Conservation (phyloP, 64 coral and sea anemone species). For the Anthopleura sola region DNA sequence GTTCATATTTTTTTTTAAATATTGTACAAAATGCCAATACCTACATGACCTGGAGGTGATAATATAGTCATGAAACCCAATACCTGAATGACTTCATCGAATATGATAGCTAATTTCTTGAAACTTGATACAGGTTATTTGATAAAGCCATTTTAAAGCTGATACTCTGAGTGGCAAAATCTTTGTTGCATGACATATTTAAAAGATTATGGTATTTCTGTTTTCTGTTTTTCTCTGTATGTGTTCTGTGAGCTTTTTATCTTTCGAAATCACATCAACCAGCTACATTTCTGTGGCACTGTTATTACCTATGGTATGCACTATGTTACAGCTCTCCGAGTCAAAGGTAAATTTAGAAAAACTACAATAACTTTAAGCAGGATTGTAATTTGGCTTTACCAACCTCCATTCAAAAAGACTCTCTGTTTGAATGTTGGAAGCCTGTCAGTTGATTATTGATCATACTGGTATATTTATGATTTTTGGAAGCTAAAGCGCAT, state of each 20-base stretch:
- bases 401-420: neutral
- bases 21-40: neutral
- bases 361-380: neutral
- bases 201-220: neutral
- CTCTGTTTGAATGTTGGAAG: neutral
- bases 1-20: neutral
- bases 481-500: neutral
- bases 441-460: neutral
- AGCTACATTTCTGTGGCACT: neutral
- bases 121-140: neutral
- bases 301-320: neutral
- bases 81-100: conserved; percentile 1
- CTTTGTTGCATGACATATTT: neutral
- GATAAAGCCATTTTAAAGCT: neutral
- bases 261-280: neutral
- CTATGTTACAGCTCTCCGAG: neutral
- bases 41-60: neutral
- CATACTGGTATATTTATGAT: neutral
- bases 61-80: conserved; percentile 3
- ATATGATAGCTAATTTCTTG: conserved; percentile 5
- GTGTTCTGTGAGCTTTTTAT: neutral
- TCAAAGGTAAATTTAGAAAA: conserved; percentile 8
- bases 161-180: neutral
- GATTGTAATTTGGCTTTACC: neutral
- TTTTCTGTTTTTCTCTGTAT: conserved; percentile 8